Base-by-base conservation (phyloP, 2,888 invertebrate genomes). In the Drosophila neotestacea region DNA sequence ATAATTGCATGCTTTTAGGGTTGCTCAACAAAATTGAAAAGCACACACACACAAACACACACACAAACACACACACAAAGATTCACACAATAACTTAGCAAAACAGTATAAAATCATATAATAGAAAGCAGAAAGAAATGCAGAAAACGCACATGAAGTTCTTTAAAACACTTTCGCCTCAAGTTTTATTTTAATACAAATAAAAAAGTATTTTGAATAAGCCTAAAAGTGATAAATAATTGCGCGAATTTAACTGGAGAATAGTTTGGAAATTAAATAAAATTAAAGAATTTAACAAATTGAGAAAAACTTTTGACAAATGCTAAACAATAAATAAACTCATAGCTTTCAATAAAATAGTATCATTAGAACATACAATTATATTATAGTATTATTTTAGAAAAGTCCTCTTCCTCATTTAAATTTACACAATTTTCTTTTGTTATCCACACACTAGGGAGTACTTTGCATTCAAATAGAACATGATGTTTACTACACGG, bases 1-100 rank as follows among this genome's bases (percentile, higher is more conserved):
- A 85, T 84, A 88, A 88, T 88, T 85, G 85, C 85, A 88, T 73
- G 66, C 89, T 88, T 84, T 81, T 88, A 74, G 85, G 85, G 89
- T 79, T 85, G 82, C 66, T 86, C 46, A 51, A 22, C 55, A 47
- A 77, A 85, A 88, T 86, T 68, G 78, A 78, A 83, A 82, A 68
- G 71, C 66, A 59, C 41, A 59, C 68, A 70, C 70, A 60, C 11
- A 36, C 52, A 51, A 48, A 39, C 30, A 58, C 54, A 16, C 32
- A 41, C 34, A 38, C 30, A n/a, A n/a, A 39, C 48, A 41, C 30
- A 42, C 41, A 52, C 38, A 42, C 9, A 60, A 10, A 13, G 34
- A 32, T 42, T 38, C 41, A 41, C 38, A 61, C 44, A 63, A 73
- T 51, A 59, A 42, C 59, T 62, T 39, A 55, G 58, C 50, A 28